These are phyloP conservation scores for Hemibagrus wyckioides DNA, from an alignment of 2,113 vertebrate genomes.

Conservation along the genomic window DNA sequence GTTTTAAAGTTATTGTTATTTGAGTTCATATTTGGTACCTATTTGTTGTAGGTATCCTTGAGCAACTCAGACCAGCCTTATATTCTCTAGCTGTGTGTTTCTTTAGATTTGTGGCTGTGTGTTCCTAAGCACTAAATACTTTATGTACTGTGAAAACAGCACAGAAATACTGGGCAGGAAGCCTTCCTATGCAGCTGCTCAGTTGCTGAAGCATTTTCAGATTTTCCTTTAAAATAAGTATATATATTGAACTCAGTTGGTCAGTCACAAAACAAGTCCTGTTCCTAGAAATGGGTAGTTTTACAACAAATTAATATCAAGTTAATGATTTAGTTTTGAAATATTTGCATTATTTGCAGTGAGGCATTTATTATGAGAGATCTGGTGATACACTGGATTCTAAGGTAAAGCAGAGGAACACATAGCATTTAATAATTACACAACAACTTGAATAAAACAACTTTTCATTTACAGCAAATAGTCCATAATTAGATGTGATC, in stretches of 20 bases:
- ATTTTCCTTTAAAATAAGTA: neutral
- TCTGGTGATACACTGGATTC: neutral
- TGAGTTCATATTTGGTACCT: neutral
- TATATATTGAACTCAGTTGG: neutral
- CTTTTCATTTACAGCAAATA: neutral
- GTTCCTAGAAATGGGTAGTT: neutral
- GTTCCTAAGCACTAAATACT: neutral
- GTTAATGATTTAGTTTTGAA: neutral
- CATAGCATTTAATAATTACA: neutral
- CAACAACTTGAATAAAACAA: neutral
- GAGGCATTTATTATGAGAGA: neutral
- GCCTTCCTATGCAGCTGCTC: neutral
- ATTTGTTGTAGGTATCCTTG: neutral
- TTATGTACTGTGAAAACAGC: neutral
- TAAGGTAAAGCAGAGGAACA: neutral
- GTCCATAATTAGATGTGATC: neutral
- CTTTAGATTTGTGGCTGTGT: neutral
- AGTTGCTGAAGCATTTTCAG: neutral
- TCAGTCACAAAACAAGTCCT: neutral
- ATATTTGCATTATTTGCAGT: neutral
- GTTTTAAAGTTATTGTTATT: neutral
- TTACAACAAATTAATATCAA: neutral
- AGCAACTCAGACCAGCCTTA: neutral
- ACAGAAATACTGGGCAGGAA: neutral
- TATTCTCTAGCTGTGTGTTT: neutral